Percentiles rank a stretch among this genome's conserved stretches.
Conservation (phyloP, 2,797 vertebrate genomes). For the Coccyzus lansbergi region DNA sequence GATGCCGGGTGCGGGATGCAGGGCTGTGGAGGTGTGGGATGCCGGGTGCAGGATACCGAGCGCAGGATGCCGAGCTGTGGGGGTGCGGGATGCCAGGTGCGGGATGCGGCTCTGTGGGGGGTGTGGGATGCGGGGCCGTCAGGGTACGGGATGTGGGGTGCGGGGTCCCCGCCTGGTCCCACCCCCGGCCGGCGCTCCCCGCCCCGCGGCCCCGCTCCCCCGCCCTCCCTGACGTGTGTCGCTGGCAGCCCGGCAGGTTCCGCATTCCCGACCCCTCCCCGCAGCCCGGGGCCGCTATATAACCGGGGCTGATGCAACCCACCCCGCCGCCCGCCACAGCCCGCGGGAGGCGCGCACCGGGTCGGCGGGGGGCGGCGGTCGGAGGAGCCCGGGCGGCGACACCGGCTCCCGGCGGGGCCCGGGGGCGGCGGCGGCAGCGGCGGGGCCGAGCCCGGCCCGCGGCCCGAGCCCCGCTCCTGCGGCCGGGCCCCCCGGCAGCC, state of each 20-base stretch:
- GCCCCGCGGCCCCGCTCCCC: conserved; percentile 79
- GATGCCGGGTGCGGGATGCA: background rate
- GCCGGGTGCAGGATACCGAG: no score
- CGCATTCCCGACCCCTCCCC: conserved; percentile 99
- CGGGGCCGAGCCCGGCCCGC: conserved; percentile 25
- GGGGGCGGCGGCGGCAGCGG: conserved; percentile 45
- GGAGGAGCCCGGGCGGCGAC: background rate
- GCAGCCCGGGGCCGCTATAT: conserved; percentile 90
- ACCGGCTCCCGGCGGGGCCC: conserved; percentile 56
- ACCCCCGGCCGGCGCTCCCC: conserved; percentile 67
- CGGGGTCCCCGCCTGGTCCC: conserved; percentile 63
- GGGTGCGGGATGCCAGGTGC: no score
- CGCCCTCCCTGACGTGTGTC: conserved; percentile 87
- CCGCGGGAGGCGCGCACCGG: conserved; percentile 73
- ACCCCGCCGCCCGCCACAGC: conserved; percentile 86
- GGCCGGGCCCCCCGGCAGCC: conserved; percentile 35
- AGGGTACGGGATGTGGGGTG: conserved; percentile 71
- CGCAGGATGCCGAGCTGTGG: background rate
- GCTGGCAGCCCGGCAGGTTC: conserved; percentile 88
- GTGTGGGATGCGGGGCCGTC: no score
- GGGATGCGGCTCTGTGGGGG: no score
- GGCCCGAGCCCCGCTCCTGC: no score
- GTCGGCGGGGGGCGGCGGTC: conserved; percentile 40
- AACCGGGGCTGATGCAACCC: conserved; percentile 95
- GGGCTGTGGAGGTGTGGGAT: background rate